These are phyloP conservation scores for Tetraodon nigroviridis DNA, from an alignment of 2,113 vertebrate species.

Conservation along the genomic window DNA sequence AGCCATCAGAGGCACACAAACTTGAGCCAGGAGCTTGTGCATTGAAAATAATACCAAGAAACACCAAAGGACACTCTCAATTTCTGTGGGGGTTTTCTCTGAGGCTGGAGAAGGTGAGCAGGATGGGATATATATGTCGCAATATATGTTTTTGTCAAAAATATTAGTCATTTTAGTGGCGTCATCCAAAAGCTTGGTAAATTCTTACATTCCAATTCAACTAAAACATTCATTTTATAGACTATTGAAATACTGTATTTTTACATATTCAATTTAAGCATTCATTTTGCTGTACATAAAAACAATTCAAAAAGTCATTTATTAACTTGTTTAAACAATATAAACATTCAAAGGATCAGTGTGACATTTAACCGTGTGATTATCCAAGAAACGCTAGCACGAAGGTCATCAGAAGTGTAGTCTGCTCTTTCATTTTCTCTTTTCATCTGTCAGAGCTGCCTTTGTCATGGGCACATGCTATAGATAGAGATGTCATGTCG, in stretches of 20 bases:
- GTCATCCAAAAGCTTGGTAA: no score
- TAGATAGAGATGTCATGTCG: slow-evolving; percentile 73
- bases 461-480: slow-evolving; percentile 54
- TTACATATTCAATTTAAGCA: no score
- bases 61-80: not conserved
- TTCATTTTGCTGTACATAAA: no score
- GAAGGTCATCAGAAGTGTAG: slow-evolving; percentile 38
- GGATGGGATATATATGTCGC: not conserved
- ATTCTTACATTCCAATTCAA: no score
- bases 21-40: slow-evolving; percentile 13
- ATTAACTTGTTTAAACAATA: not conserved
- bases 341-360: slow-evolving; percentile 5
- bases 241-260: no score
- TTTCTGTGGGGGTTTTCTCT: not conserved
- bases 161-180: no score
- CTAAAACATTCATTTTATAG: no score
- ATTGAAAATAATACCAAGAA: slow-evolving; percentile 1
- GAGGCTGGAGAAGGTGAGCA: not conserved
- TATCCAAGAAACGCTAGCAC: slow-evolving; percentile 27
- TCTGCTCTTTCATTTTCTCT: slow-evolving; percentile 50
- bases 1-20: slow-evolving; percentile 54
- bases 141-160: no score
- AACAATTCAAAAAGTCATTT: not conserved
- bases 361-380: slow-evolving; percentile 41
- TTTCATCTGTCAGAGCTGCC: slow-evolving; percentile 45